Conservation (phyloP, 37 sponge, comb jelly and placozoan genomes). For the Corticium candelabrum region DNA sequence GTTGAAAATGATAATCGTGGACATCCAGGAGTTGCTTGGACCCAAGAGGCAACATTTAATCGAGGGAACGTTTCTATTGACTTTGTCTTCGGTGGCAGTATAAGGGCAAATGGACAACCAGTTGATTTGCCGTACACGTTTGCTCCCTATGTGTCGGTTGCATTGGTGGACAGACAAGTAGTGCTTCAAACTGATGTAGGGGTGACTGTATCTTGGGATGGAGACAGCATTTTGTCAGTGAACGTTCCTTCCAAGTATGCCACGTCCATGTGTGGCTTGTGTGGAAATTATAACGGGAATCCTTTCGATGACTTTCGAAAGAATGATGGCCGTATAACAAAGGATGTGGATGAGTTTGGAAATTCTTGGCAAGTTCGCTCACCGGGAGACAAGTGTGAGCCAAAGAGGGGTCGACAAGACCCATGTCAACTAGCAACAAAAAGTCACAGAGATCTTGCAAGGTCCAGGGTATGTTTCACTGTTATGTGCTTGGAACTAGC, state of each 20-base stretch:
- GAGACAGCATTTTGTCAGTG: neutral
- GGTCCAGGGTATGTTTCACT: no score
- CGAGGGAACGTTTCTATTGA: neutral
- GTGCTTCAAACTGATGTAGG: neutral
- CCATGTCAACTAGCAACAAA: no score
- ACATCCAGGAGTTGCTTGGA: neutral
- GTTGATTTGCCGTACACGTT: neutral
- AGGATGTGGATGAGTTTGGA: neutral
- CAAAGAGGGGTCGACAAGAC: no score
- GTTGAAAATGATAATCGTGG: neutral
- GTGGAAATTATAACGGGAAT: neutral
- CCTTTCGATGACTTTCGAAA: neutral
- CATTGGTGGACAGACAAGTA: neutral
- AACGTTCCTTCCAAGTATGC: neutral
- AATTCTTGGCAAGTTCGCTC: neutral
- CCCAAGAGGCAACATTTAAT: neutral
- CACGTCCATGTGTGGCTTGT: neutral
- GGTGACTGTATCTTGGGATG: neutral
- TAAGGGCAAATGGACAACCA: neutral
- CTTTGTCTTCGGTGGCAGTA: neutral
- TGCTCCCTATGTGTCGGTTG: neutral
- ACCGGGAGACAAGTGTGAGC: no score
- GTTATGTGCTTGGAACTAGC: no score
- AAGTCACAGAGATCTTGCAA: no score
- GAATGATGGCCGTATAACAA: neutral